These are phyloP conservation scores for Uropsilus gracilis DNA, from an alignment of 2,113 vertebrate species.

Conservation along the genomic window DNA sequence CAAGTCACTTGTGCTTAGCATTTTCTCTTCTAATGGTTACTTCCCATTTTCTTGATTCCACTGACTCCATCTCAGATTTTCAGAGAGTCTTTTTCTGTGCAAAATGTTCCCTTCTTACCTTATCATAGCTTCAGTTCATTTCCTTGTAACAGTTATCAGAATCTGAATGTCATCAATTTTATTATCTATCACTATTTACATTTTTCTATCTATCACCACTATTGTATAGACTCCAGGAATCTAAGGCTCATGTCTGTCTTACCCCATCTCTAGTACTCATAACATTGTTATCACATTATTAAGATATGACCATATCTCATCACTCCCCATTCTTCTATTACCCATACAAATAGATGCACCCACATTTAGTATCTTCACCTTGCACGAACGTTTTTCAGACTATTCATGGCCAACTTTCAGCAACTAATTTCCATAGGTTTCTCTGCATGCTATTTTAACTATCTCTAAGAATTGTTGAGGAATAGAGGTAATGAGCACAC, in stretches of 20 bases:
- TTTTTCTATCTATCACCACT: neutral
- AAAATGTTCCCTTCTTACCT: neutral
- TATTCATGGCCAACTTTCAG: neutral
- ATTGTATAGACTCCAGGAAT: neutral
- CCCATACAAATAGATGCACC: neutral
- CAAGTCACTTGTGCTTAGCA: neutral
- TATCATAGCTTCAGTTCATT: neutral
- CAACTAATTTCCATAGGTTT: neutral
- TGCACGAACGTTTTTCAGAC: neutral
- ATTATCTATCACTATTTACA: neutral
- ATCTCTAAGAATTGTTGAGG: neutral
- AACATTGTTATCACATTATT: neutral
- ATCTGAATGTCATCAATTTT: neutral
- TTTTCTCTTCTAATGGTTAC: neutral
- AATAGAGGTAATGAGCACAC: accelerated
- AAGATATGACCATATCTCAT: neutral
- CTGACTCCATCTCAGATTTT: neutral
- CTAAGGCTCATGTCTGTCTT: neutral
- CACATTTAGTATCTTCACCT: neutral
- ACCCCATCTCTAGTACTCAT: neutral
- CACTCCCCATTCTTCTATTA: neutral
- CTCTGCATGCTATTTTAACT: neutral
- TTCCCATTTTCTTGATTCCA: neutral
- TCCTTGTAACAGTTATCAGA: neutral
- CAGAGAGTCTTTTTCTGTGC: neutral